Conservation (phyloP, 2,113 vertebrate species). For the Ranitomeya imitator region DNA sequence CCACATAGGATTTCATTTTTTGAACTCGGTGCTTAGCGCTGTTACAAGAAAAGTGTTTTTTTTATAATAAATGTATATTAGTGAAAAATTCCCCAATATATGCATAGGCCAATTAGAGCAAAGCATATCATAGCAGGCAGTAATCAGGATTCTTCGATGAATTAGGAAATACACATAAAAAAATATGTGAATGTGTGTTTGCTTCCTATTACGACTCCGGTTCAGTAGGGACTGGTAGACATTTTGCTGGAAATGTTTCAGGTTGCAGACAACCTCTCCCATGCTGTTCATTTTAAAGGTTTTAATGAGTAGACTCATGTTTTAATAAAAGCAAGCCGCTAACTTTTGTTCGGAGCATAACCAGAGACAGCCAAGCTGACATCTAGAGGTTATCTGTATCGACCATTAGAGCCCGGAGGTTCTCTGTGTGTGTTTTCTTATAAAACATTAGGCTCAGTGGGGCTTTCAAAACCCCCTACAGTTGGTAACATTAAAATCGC, state of each 20-base stretch:
- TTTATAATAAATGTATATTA: not conserved
- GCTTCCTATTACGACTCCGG: not conserved
- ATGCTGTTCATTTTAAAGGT: constrained; percentile 33
- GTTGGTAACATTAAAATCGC: constrained; percentile 79
- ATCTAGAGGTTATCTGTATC: constrained; percentile 73
- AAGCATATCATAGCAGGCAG: not conserved
- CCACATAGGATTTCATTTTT: too few species aligned
- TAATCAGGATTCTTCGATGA: not conserved
- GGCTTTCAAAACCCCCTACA: constrained; percentile 76
- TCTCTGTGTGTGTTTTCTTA: constrained; percentile 76
- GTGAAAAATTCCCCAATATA: not conserved
- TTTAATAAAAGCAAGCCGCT: constrained; percentile 32
- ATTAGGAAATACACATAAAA: not conserved
- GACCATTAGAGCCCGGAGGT: constrained; percentile 79
- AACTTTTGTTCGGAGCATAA: constrained; percentile 27
- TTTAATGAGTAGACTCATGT: constrained; percentile 33
- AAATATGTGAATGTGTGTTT: not conserved
- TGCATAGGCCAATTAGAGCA: not conserved
- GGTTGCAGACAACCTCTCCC: constrained; percentile 27
- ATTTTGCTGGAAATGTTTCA: constrained; percentile 15
- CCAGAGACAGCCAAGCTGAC: constrained; percentile 54
- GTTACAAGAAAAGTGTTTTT: not conserved
- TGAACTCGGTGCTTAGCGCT: too few species aligned
- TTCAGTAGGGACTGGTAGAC: not conserved
- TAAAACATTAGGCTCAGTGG: constrained; percentile 84